These are phyloP conservation scores for Popillia japonica DNA, from an alignment of 1,140 invertebrate genomes.

Conservation along the genomic window DNA sequence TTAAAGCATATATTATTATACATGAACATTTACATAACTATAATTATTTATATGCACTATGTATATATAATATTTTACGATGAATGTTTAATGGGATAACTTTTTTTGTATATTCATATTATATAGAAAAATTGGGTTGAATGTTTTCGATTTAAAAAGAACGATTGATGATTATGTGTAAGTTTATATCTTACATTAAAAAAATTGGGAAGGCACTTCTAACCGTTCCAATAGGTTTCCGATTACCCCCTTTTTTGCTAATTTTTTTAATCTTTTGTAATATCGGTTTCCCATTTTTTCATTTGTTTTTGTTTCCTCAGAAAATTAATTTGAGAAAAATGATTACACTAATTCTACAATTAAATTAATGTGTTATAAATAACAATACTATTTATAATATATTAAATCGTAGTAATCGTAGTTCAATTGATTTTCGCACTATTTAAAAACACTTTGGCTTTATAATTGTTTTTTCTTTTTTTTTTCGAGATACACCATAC, in stretches of 20 bases:
- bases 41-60: slow-evolving; percentile 19
- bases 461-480: slow-evolving; percentile 45
- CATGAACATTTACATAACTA: slow-evolving; percentile 23
- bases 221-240: slow-evolving; percentile 39
- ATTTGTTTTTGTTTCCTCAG: slow-evolving; percentile 36
- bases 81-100: not conserved
- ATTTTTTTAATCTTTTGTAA: slow-evolving; percentile 32
- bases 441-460: slow-evolving; percentile 65
- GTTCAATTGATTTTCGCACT: slow-evolving; percentile 64
- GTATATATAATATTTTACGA: not conserved
- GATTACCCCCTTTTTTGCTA: slow-evolving; percentile 26
- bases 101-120: slow-evolving; percentile 15
- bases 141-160: slow-evolving; percentile 27
- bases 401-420: slow-evolving; percentile 44
- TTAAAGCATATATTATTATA: slow-evolving; percentile 35
- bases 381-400: slow-evolving; percentile 59
- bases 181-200: not conserved
- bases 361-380: slow-evolving; percentile 60
- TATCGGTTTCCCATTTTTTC: slow-evolving; percentile 40
- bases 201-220: slow-evolving; percentile 34
- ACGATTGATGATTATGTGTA: slow-evolving; percentile 24
- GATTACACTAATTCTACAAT: slow-evolving; percentile 57
- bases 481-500: slow-evolving; percentile 60
- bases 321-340: slow-evolving; percentile 41
- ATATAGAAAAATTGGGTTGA: slow-evolving; percentile 4